Conservation (phyloP, 1,140 invertebrate species). For the Oryzaephilus surinamensis region DNA sequence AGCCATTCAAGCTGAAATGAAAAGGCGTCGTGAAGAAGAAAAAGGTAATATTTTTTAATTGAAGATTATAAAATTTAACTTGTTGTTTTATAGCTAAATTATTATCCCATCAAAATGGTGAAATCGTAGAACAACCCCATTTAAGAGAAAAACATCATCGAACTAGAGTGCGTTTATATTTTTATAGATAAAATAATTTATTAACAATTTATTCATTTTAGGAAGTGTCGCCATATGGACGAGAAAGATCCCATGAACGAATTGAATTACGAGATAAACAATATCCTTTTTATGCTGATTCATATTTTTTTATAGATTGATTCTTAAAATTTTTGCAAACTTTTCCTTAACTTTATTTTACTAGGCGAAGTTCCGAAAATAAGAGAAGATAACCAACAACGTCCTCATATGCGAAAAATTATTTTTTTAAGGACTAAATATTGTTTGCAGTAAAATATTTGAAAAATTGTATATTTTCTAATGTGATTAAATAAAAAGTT, state of each 20-base stretch:
- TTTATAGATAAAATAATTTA: constrained; percentile 4
- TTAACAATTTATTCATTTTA: constrained; percentile 37
- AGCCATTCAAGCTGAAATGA: constrained; percentile 50
- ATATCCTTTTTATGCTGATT: constrained; percentile 57
- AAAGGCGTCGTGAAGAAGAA: constrained; percentile 61
- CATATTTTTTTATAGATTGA: constrained; percentile 1
- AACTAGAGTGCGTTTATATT: constrained; percentile 37
- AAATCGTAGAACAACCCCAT: constrained; percentile 38
- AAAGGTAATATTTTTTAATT: constrained; percentile 45
- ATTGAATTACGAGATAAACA: constrained; percentile 61
- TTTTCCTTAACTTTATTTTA: constrained; percentile 41
- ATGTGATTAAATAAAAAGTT: no score
- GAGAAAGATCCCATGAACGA: constrained; percentile 52
- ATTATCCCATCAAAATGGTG: constrained; percentile 46
- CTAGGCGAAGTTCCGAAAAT: constrained; percentile 44
- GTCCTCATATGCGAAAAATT: no score
- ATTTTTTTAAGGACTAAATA: constrained; percentile 5
- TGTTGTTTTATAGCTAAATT: constrained; percentile 29
- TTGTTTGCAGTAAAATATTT: no score
- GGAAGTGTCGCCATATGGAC: constrained; percentile 58
- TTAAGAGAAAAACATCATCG: constrained; percentile 46
- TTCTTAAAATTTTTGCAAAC: constrained; percentile 8
- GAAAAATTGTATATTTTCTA: no score
- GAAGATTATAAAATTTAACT: constrained; percentile 4
- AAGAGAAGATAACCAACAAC: constrained; percentile 50